Base-by-base conservation (phyloP, 2,888 invertebrate species). In the Conus canariensis region DNA sequence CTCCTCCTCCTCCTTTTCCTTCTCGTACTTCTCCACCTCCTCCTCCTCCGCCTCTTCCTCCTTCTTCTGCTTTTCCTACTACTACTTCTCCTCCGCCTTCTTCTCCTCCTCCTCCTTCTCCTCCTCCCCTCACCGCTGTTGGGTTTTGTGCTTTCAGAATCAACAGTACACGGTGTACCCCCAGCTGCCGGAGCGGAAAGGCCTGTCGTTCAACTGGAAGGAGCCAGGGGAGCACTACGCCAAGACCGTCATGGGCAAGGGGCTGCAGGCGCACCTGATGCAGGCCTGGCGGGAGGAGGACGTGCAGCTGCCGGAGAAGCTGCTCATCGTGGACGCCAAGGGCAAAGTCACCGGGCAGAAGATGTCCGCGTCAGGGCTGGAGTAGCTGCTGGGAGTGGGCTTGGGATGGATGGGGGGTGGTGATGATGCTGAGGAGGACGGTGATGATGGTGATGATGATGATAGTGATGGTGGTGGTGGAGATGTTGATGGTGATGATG, bases 171-270 rank as follows among this genome's bases (percentile, higher is more conserved):
- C 89, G 14, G 25, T 89, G 70, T 89, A 89, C 60, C 59, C 85
- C 10, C 14, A 59, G 45, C 45, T 89, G 59, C 85, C 89, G 3
- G 85, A 74, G 19, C 2, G 45, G 10, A 45, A 77, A 25, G 85
- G 89, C n/a, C 60, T 89, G 12, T n/a, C 89, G 12, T 85, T 85
- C 89, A 89, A 89, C 89, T 89, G 89, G 89, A 89, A 89, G 30
- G 89, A 89, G 60, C 89, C 89, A 12, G 89, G 89, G 25, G 83
- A 85, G n/a, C 89, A 89, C 77, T 89, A 85, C 77, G 10, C 64
- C 19, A 7, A 19, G 7, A 22, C 10, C 22, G 45, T 64, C 45
- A 82, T 64, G 80, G 70, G 70, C 5, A 88, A 83, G 30, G 82
- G 64, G 56, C 64, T 88, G 83, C n/a, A 25, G 5, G 85, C 74